These are phyloP conservation scores for Drosophila arizonae DNA, from an alignment of 1,140 invertebrate genomes.

Conservation along the genomic window DNA sequence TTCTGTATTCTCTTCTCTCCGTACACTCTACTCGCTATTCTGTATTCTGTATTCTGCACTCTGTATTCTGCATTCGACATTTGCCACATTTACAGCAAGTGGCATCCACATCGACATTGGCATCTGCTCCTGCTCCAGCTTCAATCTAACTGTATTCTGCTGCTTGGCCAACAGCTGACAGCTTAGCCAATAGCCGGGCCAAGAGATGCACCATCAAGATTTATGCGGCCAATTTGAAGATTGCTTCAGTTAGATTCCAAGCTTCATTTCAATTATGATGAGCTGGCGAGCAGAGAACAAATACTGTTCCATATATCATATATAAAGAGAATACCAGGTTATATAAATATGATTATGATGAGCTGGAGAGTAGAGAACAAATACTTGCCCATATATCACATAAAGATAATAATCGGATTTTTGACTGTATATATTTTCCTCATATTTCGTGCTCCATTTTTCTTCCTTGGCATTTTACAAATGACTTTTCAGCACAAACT, in stretches of 20 bases:
- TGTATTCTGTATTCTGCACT: slow-evolving; percentile 23
- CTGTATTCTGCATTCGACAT: slow-evolving; percentile 35
- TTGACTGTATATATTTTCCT: too few relatives aligned
- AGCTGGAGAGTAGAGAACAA: neutral
- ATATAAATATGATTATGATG: neutral
- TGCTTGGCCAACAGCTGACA: slow-evolving; percentile 59
- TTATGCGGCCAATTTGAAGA: slow-evolving; percentile 63
- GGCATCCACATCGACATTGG: slow-evolving; percentile 54
- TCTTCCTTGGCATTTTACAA: neutral
- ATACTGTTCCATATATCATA: too few relatives aligned
- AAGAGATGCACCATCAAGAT: slow-evolving; percentile 61
- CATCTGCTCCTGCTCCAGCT: slow-evolving; percentile 50
- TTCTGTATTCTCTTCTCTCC: slow-evolving; percentile 29
- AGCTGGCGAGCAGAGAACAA: neutral
- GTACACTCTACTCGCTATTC: slow-evolving; percentile 32
- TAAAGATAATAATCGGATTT: too few relatives aligned
- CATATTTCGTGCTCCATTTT: neutral
- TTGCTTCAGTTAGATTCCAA: slow-evolving; percentile 18
- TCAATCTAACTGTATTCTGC: slow-evolving; percentile 28
- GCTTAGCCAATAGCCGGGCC: slow-evolving; percentile 41
- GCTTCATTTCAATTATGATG: slow-evolving; percentile 20
- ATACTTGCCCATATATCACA: too few relatives aligned
- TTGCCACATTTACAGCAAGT: slow-evolving; percentile 66
- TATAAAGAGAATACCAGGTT: too few relatives aligned
- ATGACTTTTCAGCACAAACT: neutral